Percentiles rank a stretch among this genome's conserved stretches.
Conservation (phyloP, 1,140 invertebrate species). For the Sitodiplosis mosellana region DNA sequence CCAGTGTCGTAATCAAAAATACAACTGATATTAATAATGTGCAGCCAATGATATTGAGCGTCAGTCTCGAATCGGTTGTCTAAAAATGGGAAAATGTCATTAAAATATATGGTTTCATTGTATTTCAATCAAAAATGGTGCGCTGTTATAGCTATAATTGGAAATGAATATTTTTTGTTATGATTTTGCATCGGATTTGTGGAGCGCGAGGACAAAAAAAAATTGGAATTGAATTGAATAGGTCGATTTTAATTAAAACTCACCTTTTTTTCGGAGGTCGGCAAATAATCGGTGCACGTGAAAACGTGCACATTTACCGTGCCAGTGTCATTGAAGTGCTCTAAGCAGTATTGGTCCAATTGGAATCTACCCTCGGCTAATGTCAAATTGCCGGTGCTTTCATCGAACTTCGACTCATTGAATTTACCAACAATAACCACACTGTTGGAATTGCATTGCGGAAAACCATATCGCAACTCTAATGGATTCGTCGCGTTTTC, state of each 20-base stretch:
- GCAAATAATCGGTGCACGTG: constrained; percentile 31
- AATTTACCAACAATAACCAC: constrained; percentile 30
- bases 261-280: no score
- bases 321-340: constrained; percentile 9
- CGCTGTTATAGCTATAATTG: no score
- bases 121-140: no score
- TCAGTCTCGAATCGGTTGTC: no score
- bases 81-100: no score
- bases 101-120: no score
- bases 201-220: no score
- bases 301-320: constrained; percentile 31
- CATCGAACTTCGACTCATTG: constrained; percentile 17
- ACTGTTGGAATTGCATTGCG: constrained; percentile 27
- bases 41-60: no score
- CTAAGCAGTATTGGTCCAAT: constrained; percentile 17
- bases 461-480: constrained; percentile 28
- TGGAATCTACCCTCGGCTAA: constrained; percentile 11
- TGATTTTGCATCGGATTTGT: no score
- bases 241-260: no score
- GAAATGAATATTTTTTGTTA: no score
- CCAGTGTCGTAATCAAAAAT: constrained; percentile 57
- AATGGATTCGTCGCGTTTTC: constrained; percentile 12
- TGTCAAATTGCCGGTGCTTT: constrained; percentile 8
- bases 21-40: constrained; percentile 54
- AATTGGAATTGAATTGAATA: no score